Conservation (phyloP, 30 jellyfish, hydroid and myxozoan species). For the Pelagia noctiluca region DNA sequence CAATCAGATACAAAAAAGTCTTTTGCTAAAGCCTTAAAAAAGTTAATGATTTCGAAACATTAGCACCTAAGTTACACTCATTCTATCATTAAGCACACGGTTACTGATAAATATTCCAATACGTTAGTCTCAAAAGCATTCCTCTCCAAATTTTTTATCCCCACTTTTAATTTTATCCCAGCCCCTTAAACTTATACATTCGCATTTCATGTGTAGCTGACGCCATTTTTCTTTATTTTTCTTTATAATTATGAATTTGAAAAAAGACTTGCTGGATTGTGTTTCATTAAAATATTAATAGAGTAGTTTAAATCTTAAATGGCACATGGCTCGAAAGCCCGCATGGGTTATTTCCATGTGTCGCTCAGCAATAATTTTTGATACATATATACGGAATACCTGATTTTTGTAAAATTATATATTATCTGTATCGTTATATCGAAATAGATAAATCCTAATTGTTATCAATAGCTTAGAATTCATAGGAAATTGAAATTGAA, state of each 20-base stretch:
- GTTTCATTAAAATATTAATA: neutral
- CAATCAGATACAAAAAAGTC: neutral
- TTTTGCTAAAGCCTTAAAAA: neutral
- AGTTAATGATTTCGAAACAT: neutral
- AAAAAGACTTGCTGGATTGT: neutral
- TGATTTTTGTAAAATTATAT: neutral
- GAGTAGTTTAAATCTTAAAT: neutral
- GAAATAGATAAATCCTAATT: neutral
- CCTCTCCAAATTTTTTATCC: neutral
- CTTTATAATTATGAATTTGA: neutral
- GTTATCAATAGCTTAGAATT: neutral
- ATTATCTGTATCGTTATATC: neutral
- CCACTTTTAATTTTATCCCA: neutral
- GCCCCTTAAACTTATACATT: neutral
- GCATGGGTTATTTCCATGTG: slow-evolving; percentile 2
- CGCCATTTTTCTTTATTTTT: neutral
- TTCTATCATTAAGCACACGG: neutral
- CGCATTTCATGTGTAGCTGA: neutral
- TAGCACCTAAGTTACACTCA: slow-evolving; percentile 1
- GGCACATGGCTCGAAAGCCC: slow-evolving; percentile 8
- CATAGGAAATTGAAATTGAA: too few species aligned
- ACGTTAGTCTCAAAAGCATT: neutral
- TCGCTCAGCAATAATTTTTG: neutral
- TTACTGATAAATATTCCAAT: neutral
- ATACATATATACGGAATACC: neutral